Evolutionary conservation across 2,888 invertebrate species (phyloP).

Genomic region (Strigamia transsilvanica): DNA sequence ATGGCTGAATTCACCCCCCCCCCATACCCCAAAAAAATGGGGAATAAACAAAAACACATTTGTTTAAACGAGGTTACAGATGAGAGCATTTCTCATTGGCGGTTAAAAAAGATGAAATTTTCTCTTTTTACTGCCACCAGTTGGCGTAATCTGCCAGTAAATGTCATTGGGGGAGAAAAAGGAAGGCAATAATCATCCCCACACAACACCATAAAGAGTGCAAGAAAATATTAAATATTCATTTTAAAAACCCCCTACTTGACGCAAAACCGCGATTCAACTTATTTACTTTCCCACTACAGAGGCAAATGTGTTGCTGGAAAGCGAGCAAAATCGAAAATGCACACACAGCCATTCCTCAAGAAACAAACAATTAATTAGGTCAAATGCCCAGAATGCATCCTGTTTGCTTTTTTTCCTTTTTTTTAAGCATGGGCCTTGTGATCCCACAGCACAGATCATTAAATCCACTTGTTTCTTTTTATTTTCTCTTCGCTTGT

Average conservation of each 20-base stretch:
- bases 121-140: constrained; percentile 25
- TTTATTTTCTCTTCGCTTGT: no score
- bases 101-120: neutral
- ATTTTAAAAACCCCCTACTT: constrained; percentile 13
- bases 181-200: neutral
- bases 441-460: no score
- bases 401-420: no score
- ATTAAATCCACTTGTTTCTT: no score
- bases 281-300: neutral
- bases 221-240: constrained; percentile 28
- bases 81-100: neutral
- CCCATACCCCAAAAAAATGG: neutral
- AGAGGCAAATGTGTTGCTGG: neutral
- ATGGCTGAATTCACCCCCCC: neutral
- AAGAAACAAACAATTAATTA: no score
- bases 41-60: neutral
- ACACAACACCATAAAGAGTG: neutral
- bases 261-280: constrained; percentile 26
- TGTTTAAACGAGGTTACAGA: neutral
- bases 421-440: no score
- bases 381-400: no score
- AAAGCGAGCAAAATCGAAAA: neutral
- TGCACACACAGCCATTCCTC: no score
- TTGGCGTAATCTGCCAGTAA: neutral
- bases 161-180: neutral